phyloP scores from a whole-genome alignment of 2,888 invertebrate species.

The Scaptomyza tumidula region DNA sequence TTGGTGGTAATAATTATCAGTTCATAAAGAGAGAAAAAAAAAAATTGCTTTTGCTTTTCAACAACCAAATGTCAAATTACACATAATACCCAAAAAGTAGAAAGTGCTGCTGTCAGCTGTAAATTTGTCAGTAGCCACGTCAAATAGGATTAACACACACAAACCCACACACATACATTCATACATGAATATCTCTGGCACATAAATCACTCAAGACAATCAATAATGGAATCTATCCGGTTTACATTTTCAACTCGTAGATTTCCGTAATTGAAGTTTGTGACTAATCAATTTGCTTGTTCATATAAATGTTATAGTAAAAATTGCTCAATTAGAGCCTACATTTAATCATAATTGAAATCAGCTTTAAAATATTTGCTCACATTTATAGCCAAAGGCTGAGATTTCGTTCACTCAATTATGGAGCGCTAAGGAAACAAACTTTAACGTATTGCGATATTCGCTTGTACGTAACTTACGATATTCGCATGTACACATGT shows the following conservation, averaged over 20 bases:
- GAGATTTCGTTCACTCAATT: too few species aligned
- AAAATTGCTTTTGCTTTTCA: conserved; percentile 68
- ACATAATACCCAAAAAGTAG: conserved; percentile 49
- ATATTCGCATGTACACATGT: too few species aligned
- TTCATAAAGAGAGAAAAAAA: conserved; percentile 33
- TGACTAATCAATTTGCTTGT: conserved; percentile 15
- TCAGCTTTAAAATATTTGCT: conserved; percentile 1
- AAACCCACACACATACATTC: not conserved
- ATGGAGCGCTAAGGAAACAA: not conserved
- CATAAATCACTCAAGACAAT: conserved; percentile 51
- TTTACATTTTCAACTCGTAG: conserved; percentile 17
- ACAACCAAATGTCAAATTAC: conserved; percentile 51
- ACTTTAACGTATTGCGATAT: not conserved
- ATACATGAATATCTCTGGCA: conserved; percentile 16
- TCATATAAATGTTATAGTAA: conserved; percentile 21
- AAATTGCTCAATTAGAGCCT: conserved; percentile 20
- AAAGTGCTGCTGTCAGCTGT: conserved; percentile 53
- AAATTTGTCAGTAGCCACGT: conserved; percentile 44
- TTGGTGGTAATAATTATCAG: conserved; percentile 62
- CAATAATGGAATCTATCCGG: conserved; percentile 35
- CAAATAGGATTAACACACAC: conserved; percentile 26
- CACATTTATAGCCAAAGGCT: conserved; percentile 7
- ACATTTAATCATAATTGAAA: conserved; percentile 11
- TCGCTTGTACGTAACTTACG: too few species aligned
- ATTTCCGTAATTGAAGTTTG: conserved; percentile 2